Base-by-base conservation (phyloP, 2,113 vertebrate genomes). In the Morone chrysops region DNA sequence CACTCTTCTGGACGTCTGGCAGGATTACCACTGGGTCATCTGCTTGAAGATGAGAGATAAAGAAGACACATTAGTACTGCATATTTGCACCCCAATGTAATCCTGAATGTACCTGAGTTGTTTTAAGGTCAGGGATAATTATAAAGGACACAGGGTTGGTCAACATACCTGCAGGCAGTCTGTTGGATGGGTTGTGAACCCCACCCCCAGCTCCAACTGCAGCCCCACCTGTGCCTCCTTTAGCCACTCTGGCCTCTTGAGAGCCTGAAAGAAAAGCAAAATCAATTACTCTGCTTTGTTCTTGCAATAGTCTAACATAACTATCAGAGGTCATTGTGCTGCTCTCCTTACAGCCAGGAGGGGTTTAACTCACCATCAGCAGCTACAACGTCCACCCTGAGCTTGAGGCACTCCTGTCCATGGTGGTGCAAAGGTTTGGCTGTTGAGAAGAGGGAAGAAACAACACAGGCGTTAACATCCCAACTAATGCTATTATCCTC, bases 401-500 rank as follows among this genome's bases (percentile, higher is more conserved):
- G 89, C 91, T 94, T 96, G 81, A 99, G 93, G 87, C 98, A 99
- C 6, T 89, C 92, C 45, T 96, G 91, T 4, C 97, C 96, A 0
- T 97, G 96, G 70, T 95, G 96, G 82, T 97, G 96, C 70, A 97
- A 95, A 43, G 97, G 97, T 85, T 98, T 98, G 71, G 97, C 98
- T 99, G 92, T 2, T 75, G 70, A 90, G 75, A 71, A 67, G 70
- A 20, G 60, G 36, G 88, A 88, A 82, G 43, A 74, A 70, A 80
- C 67, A 89, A 87, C 80, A 85, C n/a, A 78, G 73, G 82, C 50
- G 79, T 95, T 90, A 94, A 91, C 80, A 90, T 90, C 80, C 78
- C 4, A 78, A 79, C 89, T 94, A 91, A 93, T 90, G 82, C 90
- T 90, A 78, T 94, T 90, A 93, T 70, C 89, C 87, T 78, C 78